Evolutionary conservation across 2,113 vertebrate species (phyloP).

Genomic region (Epinephelus moara): DNA sequence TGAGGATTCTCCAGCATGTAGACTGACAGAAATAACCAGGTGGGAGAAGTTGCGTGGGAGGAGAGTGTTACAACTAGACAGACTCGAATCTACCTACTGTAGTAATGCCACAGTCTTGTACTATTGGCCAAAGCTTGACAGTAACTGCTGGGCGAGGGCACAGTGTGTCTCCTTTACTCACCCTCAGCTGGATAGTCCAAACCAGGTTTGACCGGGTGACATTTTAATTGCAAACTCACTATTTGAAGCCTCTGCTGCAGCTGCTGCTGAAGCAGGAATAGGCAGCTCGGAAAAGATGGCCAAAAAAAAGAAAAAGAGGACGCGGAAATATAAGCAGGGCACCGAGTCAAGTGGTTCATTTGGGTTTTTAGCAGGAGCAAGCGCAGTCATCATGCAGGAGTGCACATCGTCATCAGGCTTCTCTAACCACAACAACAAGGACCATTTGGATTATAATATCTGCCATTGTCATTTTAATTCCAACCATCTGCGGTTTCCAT

Average conservation of each 20-base stretch:
- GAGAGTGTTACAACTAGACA: conserved; percentile 49
- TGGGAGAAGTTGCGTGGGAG: conserved; percentile 54
- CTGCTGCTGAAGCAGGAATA: not conserved
- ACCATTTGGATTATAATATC: conserved; percentile 64
- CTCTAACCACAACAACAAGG: conserved; percentile 49
- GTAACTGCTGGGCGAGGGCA: conserved; percentile 34
- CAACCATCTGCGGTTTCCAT: conserved; percentile 76
- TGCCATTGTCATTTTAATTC: conserved; percentile 71
- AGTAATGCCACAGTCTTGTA: conserved; percentile 29
- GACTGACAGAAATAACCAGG: conserved; percentile 53
- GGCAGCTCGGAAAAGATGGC: not conserved
- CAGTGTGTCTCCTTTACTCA: conserved; percentile 28
- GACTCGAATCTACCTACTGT: conserved; percentile 40
- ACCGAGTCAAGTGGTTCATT: conserved; percentile 50
- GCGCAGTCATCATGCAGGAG: conserved; percentile 18
- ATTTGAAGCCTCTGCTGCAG: conserved; percentile 14
- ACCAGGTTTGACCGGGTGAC: conserved; percentile 44
- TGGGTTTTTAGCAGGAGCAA: conserved; percentile 8
- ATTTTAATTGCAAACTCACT: conserved; percentile 28
- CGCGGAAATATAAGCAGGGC: not conserved
- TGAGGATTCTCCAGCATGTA: conserved; percentile 23
- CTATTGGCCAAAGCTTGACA: conserved; percentile 36
- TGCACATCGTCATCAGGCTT: conserved; percentile 25
- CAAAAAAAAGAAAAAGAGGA: not conserved
- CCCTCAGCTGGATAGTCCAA: conserved; percentile 32